These are phyloP conservation scores for Bruchidius siliquastri DNA, from an alignment of 2,888 invertebrate genomes.

Conservation along the genomic window DNA sequence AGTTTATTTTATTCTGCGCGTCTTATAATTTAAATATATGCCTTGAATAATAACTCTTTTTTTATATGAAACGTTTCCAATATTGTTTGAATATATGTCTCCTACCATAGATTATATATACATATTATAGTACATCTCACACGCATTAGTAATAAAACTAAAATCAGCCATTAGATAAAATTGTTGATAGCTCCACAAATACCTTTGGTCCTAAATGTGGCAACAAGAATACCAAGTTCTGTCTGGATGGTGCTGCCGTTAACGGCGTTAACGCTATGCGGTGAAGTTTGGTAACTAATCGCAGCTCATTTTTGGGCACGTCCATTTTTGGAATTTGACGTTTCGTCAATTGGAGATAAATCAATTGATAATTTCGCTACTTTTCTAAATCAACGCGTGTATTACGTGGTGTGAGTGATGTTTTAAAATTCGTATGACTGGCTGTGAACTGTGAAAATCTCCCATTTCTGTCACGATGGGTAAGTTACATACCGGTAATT, in stretches of 20 bases:
- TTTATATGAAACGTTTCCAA: too few species aligned
- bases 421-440: slow-evolving; percentile 14
- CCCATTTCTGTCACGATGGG: slow-evolving; percentile 34
- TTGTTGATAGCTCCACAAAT: too few species aligned
- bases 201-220: too few species aligned
- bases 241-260: not conserved
- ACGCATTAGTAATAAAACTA: too few species aligned
- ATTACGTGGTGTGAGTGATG: slow-evolving; percentile 25
- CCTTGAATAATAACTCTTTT: too few species aligned
- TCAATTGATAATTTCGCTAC: slow-evolving; percentile 24
- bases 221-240: too few species aligned
- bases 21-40: too few species aligned
- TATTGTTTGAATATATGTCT: too few species aligned
- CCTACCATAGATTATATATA: too few species aligned
- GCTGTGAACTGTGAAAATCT: slow-evolving; percentile 11
- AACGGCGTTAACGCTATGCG: not conserved
- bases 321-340: slow-evolving; percentile 39
- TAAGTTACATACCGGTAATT: slow-evolving; percentile 31
- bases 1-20: too few species aligned
- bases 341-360: slow-evolving; percentile 28
- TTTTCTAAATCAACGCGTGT: slow-evolving; percentile 26
- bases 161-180: too few species aligned
- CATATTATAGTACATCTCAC: too few species aligned
- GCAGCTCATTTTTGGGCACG: slow-evolving; percentile 33
- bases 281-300: not conserved